Base-by-base conservation (phyloP, 2,888 invertebrate genomes). In the Prosopocoilus inquinatus region DNA sequence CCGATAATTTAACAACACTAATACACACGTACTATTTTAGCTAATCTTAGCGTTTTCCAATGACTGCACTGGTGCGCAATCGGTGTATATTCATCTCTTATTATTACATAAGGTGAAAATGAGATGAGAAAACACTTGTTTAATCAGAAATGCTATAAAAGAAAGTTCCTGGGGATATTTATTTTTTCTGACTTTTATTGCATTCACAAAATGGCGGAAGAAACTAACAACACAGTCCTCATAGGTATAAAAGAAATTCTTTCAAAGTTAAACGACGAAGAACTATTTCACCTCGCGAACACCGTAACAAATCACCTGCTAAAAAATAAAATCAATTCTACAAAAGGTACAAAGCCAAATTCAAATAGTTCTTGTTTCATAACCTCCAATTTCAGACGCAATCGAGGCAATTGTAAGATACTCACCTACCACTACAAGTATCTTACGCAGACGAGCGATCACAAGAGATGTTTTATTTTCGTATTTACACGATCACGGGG, bases 401-500 rank as follows among this genome's bases (percentile, higher is more conserved):
- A 70, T 82, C 4, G 70, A 78, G 48, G 76, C 77, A 1, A 78
- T 85, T 34, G 68, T 80, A 2, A 75, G 76, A 20, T 81, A 84
- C 64, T 78, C 81, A 1, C 71, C 77, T 1, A 78, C 79, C 56
- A 70, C 74, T 5, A 64, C 75, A 36, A 76, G 79, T 16, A 70
- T 85, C 11, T 68, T 85, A 3, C 79, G 76, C 51, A 75, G 84
- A 57, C 80, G 80, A 57, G 69, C 72, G 13, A 70, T 85, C 1
- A 83, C 82, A 0, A 80, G 78, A 64, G 81, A 83, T 35, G 64
- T 82, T 13, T 65, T 85, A 2, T 82, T 82, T 55, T 73, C 75
- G 49, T 85, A 85, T 64, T 67, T 84, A 11, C 79, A 82, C 59
- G 69, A 71, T 1, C 79, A 79, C 41, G 71, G 78, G 50, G 70